Evolutionary conservation across 2,888 invertebrate species (phyloP).

Genomic region (Patella pellucida): DNA sequence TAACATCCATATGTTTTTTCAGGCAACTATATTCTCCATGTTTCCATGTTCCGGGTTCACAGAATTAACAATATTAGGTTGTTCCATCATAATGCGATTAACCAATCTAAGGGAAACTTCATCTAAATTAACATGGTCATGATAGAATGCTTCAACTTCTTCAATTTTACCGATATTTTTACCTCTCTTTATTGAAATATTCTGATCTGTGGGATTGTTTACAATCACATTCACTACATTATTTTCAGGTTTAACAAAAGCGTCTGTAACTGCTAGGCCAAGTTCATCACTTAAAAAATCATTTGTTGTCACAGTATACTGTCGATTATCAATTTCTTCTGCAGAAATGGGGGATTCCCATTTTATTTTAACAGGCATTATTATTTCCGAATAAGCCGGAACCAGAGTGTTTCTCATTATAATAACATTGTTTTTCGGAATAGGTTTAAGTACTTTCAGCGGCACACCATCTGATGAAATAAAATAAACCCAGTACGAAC

Average conservation of each 20-base stretch:
- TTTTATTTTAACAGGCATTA: not conserved
- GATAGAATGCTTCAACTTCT: not conserved
- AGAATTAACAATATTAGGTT: too few species aligned
- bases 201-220: not conserved
- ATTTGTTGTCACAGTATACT: too few species aligned
- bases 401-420: not conserved
- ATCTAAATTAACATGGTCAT: not conserved
- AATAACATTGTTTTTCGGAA: not conserved
- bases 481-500: too few species aligned
- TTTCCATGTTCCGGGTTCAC: too few species aligned
- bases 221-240: too few species aligned
- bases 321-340: not conserved
- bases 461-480: too few species aligned
- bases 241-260: slow-evolving; percentile 4
- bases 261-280: not conserved
- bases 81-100: not conserved
- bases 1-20: too few species aligned
- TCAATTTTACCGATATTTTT: not conserved
- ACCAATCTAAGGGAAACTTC: not conserved
- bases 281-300: not conserved
- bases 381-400: not conserved
- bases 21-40: too few species aligned
- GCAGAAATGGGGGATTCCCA: not conserved
- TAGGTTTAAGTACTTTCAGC: too few species aligned
- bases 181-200: not conserved